Percentiles rank a stretch among this genome's conserved stretches.
phyloP scores from a whole-genome alignment of 2,113 vertebrate species.

The Aspiorhynchus laticeps region DNA sequence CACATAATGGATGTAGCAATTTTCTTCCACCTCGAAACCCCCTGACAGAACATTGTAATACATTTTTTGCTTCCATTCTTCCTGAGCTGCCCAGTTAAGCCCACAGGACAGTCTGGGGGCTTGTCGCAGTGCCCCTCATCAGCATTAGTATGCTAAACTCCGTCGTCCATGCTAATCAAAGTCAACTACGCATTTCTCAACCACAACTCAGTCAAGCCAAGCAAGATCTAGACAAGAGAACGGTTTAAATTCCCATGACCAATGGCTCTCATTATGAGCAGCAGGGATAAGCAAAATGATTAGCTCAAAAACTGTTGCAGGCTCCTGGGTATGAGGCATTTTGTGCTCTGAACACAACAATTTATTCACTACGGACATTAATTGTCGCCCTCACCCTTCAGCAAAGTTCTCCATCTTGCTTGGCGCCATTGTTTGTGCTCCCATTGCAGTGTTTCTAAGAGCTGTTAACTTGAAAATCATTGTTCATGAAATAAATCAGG shows the following conservation, averaged over 20 bases:
- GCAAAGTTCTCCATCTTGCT: constrained; percentile 12
- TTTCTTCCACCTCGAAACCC: constrained; percentile 64
- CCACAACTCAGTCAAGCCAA: constrained; percentile 28
- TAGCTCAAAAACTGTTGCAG: constrained; percentile 55
- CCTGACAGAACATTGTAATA: constrained; percentile 67
- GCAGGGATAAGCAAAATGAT: constrained; percentile 29
- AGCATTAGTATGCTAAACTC: constrained; percentile 67
- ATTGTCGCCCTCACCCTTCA: neutral
- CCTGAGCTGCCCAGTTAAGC: constrained; percentile 60
- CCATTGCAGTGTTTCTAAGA: neutral
- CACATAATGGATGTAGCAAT: constrained; percentile 68
- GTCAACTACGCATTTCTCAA: constrained; percentile 24
- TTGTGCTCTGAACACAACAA: neutral
- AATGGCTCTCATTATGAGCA: constrained; percentile 26
- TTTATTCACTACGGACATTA: constrained; percentile 1
- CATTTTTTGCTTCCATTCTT: constrained; percentile 61
- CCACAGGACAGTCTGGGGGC: constrained; percentile 60
- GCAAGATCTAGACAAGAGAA: constrained; percentile 6
- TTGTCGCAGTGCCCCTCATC: constrained; percentile 61
- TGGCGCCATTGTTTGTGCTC: neutral
- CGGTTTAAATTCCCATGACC: constrained; percentile 17
- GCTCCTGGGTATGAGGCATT: constrained; percentile 33
- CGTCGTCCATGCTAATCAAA: neutral
- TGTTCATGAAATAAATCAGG: neutral
- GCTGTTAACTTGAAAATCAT: neutral